These are phyloP conservation scores for Embiotoca jacksoni DNA, from an alignment of 2,113 vertebrate genomes.

Conservation along the genomic window DNA sequence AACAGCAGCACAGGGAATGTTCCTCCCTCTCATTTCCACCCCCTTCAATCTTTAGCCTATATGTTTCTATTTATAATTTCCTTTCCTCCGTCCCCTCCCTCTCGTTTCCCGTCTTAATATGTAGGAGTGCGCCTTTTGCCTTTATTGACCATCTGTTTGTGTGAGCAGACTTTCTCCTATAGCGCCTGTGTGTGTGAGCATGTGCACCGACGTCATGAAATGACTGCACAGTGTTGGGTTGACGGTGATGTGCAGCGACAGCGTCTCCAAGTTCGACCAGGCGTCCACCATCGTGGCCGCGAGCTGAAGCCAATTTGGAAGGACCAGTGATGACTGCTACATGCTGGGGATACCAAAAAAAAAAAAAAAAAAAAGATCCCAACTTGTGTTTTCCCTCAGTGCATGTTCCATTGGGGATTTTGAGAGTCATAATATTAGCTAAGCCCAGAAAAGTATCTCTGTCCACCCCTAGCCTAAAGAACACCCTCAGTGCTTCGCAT, in stretches of 20 bases:
- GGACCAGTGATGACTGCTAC: not conserved
- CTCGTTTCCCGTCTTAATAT: not conserved
- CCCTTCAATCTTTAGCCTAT: not conserved
- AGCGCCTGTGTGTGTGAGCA: not conserved
- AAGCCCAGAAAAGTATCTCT: not conserved
- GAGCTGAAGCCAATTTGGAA: conserved; percentile 18
- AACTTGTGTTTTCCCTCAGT: not conserved
- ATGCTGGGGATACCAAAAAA: not conserved
- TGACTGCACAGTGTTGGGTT: conserved; percentile 18
- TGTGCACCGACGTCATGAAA: conserved; percentile 10
- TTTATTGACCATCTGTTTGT: conserved; percentile 1
- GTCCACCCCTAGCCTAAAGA: not conserved
- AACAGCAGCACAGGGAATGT: conserved; percentile 40
- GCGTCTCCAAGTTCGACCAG: conserved; percentile 10
- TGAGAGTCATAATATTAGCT: not conserved
- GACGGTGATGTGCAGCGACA: conserved; percentile 41
- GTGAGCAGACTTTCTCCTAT: not conserved
- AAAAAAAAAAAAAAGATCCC: too few relatives aligned
- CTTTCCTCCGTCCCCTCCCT: not conserved
- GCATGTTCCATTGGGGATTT: not conserved
- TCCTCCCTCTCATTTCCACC: conserved; percentile 7
- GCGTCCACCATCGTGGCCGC: not conserved
- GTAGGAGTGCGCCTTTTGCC: not conserved
- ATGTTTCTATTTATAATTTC: not conserved
- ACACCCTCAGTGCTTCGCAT: not conserved